phyloP scores from a whole-genome alignment of 1,140 invertebrate species.

The Octopus sinensis region DNA sequence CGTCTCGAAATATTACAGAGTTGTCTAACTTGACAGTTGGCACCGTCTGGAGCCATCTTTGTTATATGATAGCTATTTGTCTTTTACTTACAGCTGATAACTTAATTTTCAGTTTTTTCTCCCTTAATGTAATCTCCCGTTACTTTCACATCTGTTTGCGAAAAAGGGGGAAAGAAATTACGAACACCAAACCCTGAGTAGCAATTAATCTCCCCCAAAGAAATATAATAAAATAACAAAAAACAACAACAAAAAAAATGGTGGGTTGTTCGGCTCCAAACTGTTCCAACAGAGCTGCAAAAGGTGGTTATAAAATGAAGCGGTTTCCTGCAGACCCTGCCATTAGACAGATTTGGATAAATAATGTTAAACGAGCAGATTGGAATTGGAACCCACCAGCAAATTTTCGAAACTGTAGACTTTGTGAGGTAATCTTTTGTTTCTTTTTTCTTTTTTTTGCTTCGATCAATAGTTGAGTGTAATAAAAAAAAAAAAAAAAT shows the following conservation, averaged over 20 bases:
- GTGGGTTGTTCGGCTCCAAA: constrained; percentile 9
- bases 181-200: background rate
- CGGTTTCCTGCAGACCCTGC: constrained; percentile 4
- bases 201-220: background rate
- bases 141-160: no score
- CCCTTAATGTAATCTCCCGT: no score
- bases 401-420: background rate
- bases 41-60: constrained; percentile 8
- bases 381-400: constrained; percentile 2
- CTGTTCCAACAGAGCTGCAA: background rate
- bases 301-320: constrained; percentile 9
- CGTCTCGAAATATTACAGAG: background rate
- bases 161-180: background rate
- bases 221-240: background rate
- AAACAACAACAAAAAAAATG: background rate
- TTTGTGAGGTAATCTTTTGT: background rate
- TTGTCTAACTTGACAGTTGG: constrained; percentile 1
- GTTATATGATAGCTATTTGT: background rate
- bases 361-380: background rate
- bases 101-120: no score
- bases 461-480: no score
- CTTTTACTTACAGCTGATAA: no score
- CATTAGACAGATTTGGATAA: background rate
- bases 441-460: no score
- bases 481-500: no score